A percentile compares a stretch with the other conserved stretches of the same genome.
These are phyloP conservation scores for Dendrocincla tyrannina DNA, from an alignment of 2,797 vertebrate species.

Conservation along the genomic window DNA sequence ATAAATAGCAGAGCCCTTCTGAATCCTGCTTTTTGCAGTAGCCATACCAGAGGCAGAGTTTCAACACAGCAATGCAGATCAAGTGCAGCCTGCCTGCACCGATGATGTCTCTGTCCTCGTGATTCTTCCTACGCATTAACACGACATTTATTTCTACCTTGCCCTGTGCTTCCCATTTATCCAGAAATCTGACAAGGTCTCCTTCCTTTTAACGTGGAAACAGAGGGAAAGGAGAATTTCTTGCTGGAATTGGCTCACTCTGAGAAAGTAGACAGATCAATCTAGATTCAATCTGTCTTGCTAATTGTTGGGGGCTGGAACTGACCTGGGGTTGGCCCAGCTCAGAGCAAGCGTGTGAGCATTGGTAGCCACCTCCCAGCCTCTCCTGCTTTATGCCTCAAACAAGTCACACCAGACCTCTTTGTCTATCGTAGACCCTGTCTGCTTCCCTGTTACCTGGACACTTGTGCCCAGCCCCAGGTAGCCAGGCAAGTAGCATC, in stretches of 20 bases:
- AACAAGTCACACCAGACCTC: neutral
- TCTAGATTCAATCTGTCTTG: conserved; percentile 12
- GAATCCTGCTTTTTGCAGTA: neutral
- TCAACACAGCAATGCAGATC: neutral
- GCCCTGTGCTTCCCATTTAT: neutral
- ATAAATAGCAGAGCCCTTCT: neutral
- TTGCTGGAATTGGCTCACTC: neutral
- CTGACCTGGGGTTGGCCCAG: neutral
- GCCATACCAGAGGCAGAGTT: neutral
- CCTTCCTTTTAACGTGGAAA: neutral
- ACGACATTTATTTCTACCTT: conserved; percentile 26
- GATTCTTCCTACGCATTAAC: neutral
- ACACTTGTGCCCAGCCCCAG: neutral
- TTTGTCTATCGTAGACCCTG: neutral
- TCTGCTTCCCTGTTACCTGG: neutral
- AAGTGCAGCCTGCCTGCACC: rapidly evolving
- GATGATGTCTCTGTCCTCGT: neutral
- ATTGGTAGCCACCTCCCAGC: neutral
- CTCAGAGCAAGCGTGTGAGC: rapidly evolving
- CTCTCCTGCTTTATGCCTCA: neutral
- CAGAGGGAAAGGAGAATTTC: conserved; percentile 21
- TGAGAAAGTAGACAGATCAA: neutral
- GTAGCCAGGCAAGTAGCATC: neutral
- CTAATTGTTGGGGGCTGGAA: conserved; percentile 26
- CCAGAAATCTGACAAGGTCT: conserved; percentile 23